Conservation (phyloP, 2,888 invertebrate genomes). For the Elysia crispata region DNA sequence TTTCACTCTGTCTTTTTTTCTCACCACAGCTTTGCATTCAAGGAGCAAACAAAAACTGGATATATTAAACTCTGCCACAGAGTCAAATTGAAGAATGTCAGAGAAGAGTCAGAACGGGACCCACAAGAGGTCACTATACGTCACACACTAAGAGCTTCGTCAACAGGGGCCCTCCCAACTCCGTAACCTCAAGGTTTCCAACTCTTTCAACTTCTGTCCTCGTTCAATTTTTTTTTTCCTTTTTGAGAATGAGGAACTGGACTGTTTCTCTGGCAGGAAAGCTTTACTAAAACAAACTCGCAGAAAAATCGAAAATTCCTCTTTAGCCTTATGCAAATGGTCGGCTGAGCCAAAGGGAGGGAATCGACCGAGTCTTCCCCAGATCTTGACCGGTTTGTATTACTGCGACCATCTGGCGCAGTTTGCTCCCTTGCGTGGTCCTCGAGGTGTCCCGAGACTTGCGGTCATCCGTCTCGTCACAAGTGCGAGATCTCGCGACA, state of each 20-base stretch:
- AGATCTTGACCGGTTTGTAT: constrained; percentile 44
- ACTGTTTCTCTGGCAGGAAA: too few relatives aligned
- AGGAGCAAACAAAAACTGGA: too few relatives aligned
- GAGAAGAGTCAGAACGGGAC: too few relatives aligned
- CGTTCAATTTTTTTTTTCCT: background rate
- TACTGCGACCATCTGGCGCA: constrained; percentile 42
- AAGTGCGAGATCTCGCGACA: background rate
- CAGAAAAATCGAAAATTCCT: constrained; percentile 14
- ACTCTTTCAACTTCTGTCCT: background rate
- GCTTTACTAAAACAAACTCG: constrained; percentile 16
- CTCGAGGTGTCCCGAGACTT: constrained; percentile 25
- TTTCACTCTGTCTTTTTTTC: too few relatives aligned
- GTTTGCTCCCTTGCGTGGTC: background rate
- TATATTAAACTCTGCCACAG: too few relatives aligned
- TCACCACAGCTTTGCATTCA: too few relatives aligned
- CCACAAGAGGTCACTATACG: too few relatives aligned
- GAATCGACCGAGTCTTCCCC: constrained; percentile 13
- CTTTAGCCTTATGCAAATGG: constrained; percentile 41
- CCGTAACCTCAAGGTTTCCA: background rate
- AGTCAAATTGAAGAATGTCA: too few relatives aligned
- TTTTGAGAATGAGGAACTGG: too few relatives aligned
- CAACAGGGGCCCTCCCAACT: too few relatives aligned
- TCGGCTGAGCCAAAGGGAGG: background rate
- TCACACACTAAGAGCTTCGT: too few relatives aligned
- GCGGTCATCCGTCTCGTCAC: constrained; percentile 23